Percentiles rank a stretch among this genome's conserved stretches.
phyloP scores from a whole-genome alignment of 2,797 vertebrate genomes.

The Galaxias olidus region DNA sequence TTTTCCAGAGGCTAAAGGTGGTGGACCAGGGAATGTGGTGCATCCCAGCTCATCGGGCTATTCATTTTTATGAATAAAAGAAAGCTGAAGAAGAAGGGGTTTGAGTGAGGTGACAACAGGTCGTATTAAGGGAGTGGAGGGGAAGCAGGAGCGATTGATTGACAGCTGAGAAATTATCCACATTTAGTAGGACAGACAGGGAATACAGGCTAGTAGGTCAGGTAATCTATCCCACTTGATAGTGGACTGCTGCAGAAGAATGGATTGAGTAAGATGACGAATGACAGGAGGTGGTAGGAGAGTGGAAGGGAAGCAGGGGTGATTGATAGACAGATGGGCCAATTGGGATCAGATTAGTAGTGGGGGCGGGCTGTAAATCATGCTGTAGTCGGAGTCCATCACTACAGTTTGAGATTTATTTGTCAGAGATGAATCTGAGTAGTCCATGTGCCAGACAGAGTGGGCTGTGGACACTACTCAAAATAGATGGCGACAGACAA shows the following conservation, averaged over 20 bases:
- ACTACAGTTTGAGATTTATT: constrained; percentile 29
- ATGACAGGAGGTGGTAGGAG: not conserved
- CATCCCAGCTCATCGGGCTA: constrained; percentile 6
- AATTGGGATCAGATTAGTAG: constrained; percentile 30
- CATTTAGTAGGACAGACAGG: too few relatives aligned
- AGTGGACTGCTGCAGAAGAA: constrained; percentile 1
- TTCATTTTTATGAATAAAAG: constrained; percentile 15
- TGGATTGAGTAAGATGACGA: not conserved
- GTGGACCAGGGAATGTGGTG: not conserved
- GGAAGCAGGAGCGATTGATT: too few relatives aligned
- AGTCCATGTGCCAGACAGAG: not conserved
- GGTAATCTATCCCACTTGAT: too few relatives aligned
- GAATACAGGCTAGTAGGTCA: too few relatives aligned
- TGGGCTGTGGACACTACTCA: constrained; percentile 1
- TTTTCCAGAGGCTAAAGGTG: not conserved
- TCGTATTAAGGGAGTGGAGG: too few relatives aligned
- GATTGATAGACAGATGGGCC: constrained; percentile 30
- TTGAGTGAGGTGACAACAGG: too few relatives aligned
- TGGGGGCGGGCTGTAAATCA: constrained; percentile 27
- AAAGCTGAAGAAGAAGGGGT: not conserved
- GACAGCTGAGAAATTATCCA: too few relatives aligned
- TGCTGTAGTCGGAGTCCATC: constrained; percentile 16
- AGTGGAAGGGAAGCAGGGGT: constrained; percentile 15
- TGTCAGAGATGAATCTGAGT: constrained; percentile 29
- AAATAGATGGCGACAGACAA: not conserved